Base-by-base conservation (phyloP, 1,140 invertebrate genomes). In the Anagrus nilaparvatae region DNA sequence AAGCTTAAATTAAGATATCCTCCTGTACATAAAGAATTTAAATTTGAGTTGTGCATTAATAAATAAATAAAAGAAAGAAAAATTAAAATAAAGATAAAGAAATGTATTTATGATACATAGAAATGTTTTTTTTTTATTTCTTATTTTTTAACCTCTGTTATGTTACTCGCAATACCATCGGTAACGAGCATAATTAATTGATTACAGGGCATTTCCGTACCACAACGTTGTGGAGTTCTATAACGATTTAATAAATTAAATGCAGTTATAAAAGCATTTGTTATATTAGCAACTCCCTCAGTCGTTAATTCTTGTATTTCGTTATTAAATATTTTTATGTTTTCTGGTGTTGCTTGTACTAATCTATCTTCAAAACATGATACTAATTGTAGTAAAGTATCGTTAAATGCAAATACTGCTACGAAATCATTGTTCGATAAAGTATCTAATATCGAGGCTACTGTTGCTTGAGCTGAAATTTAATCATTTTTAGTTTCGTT, bases 121-220 rank as follows among this genome's bases (percentile, higher is more conserved):
- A n/a, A n/a, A n/a, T n/a, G n/a, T n/a, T n/a, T n/a, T n/a, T n/a
- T n/a, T n/a, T n/a, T n/a, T n/a, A n/a, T n/a, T n/a, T n/a, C n/a
- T n/a, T n/a, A n/a, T n/a, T n/a, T n/a, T n/a, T 14, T 34, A 27
- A 66, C 65, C 48, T 83, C 81, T 20, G 90, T 89, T 34, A 87
- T 78, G 58, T 91, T 92, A 35, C 84, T 81, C 2, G 91, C 82
- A n/a, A 96, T 83, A 21, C 93, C 92, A 69, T 99, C 97, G 1
- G 96, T 98, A 31, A 99, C 81, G n/a, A 99, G 65, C 93, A 99
- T 97, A 30, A 99, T 95, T 7, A 92, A 81, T 68, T 98, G 93
- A 68, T 97, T 98, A 57, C 95, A 99, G 9, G 77, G 73, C 42
- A 72, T 72, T 9, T 70, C 65, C 2, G 60, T 53, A 44, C 56